These are phyloP conservation scores for Chiloscyllium punctatum DNA, from an alignment of 2,797 vertebrate genomes.

Conservation along the genomic window DNA sequence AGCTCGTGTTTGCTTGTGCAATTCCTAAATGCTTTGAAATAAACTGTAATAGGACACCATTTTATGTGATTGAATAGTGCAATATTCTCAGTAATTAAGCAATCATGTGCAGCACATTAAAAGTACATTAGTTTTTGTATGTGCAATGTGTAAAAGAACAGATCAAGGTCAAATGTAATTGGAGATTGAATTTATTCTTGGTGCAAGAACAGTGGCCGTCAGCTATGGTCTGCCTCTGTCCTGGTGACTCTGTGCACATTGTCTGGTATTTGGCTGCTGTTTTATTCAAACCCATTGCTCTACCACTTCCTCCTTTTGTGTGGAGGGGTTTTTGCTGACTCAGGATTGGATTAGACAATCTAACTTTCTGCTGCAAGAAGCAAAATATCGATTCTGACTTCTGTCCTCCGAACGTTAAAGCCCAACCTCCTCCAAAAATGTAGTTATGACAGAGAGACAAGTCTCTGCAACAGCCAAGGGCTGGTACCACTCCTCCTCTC, in stretches of 20 bases:
- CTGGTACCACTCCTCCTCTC: background rate
- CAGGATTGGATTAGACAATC: background rate
- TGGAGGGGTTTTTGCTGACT: background rate
- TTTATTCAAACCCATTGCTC: background rate
- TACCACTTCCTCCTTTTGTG: background rate
- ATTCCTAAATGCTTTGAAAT: background rate
- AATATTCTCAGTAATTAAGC: too few relatives aligned
- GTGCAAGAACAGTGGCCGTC: background rate
- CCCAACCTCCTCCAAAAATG: constrained; percentile 26
- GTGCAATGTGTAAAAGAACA: background rate
- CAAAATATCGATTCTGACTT: background rate
- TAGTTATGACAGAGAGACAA: background rate
- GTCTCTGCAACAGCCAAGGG: background rate
- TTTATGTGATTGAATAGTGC: background rate
- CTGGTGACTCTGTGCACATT: background rate
- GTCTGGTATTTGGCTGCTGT: too few relatives aligned
- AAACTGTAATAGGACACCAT: background rate
- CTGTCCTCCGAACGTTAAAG: background rate
- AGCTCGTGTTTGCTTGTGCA: background rate
- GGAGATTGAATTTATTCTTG: background rate
- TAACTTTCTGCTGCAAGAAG: background rate
- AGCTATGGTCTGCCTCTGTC: background rate
- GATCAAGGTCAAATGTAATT: background rate
- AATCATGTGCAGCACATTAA: too few relatives aligned
- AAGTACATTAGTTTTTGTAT: too few relatives aligned